Evolutionary conservation across 1,140 invertebrate genomes (phyloP).

Genomic region (Temnothorax nylanderi): DNA sequence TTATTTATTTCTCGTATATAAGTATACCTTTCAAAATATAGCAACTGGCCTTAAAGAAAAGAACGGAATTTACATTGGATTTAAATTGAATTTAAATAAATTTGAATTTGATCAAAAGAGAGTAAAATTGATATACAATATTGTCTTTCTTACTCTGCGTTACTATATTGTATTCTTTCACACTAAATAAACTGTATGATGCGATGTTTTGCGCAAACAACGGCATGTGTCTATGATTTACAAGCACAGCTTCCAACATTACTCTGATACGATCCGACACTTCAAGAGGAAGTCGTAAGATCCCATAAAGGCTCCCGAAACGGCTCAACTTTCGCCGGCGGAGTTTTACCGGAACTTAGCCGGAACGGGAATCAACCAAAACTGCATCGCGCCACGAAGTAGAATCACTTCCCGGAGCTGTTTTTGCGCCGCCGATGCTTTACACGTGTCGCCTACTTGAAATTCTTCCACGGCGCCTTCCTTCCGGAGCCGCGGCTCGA

Average conservation of each 20-base stretch:
- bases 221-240: not conserved
- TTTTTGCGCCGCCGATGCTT: slow-evolving; percentile 42
- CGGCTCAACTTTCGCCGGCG: slow-evolving; percentile 19
- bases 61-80: not conserved
- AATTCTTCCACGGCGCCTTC: slow-evolving; percentile 44
- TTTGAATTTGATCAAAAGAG: not conserved
- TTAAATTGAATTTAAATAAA: slow-evolving; percentile 13
- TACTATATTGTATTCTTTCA: not conserved
- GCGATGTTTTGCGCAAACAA: not conserved
- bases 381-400: slow-evolving; percentile 46
- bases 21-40: not conserved
- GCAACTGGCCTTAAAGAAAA: not conserved
- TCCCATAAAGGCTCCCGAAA: not conserved
- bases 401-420: slow-evolving; percentile 42
- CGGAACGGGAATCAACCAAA: slow-evolving; percentile 44
- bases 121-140: not conserved
- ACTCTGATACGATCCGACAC: slow-evolving; percentile 10
- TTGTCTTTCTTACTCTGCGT: not conserved
- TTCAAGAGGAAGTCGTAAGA: slow-evolving; percentile 23
- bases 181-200: not conserved
- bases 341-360: slow-evolving; percentile 43
- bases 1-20: not conserved
- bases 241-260: not conserved
- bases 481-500: slow-evolving; percentile 30
- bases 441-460: slow-evolving; percentile 60